Evolutionary conservation across 1,140 invertebrate genomes (phyloP), one percentile per base, ranked within the genome.

Genomic region (Drosophila punjabiensis): DNA sequence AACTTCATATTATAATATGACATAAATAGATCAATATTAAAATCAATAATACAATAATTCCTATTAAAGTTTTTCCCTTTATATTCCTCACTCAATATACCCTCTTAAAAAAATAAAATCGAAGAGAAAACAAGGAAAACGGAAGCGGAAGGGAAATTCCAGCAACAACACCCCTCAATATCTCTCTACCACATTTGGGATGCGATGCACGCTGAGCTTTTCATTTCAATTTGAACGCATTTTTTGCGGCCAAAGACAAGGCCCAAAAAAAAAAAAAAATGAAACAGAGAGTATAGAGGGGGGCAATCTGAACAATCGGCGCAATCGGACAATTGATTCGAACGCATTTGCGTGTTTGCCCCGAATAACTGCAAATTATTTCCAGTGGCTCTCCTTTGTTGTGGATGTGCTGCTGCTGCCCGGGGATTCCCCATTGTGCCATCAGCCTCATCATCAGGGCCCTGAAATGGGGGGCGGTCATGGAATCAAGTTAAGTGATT

Each of bases 401-500:
- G 28, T 48, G 28, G 18, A 45, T 18, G 10, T 20, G 18, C 43
- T 14, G 37, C 43, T 14, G 37, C 37, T 18, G 43, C 28, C 39
- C 35, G 33, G 35, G 32, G 64, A 75, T 37, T 84, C 82, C 70
- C 81, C 81, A 69, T 79, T 84, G 76, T 78, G 62, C 66, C 71
- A 82, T 75, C 67, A 79, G 58, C 50, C 73, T 65, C 53, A 53
- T 47, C 35, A 61, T 48, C 45, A 28, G 48, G 41, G 45, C 35
- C 11, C 13, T n/a, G 18, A 18, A 68, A 55, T 47, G 55, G 47
- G 65, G 14, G 52, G 41, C 28, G 67, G 76, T 53, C 58, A 65
- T 68, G 67, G 76, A 83, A 76, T 90, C 86, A 81, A 92, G 87
- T 92, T 92, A 92, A 92, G 91, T 92, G 91, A 92, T 91, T 92